A percentile compares a stretch with the other conserved stretches of the same genome.
These are phyloP conservation scores for Siderastrea siderea DNA, from an alignment of 92 coral and sea anemone species.

Conservation along the genomic window DNA sequence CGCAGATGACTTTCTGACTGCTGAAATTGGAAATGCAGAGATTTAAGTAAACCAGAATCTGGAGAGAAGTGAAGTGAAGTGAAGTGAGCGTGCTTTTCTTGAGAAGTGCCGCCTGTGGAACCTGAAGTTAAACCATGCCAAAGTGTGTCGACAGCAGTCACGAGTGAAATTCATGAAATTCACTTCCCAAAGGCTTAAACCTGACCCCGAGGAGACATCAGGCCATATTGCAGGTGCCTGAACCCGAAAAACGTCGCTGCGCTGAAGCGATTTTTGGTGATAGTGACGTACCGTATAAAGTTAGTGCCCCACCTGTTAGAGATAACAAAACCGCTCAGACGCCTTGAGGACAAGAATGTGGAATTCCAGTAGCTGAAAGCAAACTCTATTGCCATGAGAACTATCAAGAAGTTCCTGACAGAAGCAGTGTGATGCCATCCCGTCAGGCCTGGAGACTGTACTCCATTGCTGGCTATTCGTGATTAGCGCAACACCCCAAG, in stretches of 20 bases:
- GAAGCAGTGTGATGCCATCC: constrained; percentile 67
- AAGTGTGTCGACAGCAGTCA: constrained; percentile 38
- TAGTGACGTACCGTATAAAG: constrained; percentile 67
- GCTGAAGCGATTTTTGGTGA: constrained; percentile 58
- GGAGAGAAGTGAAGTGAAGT: too few species aligned
- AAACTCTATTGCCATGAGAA: constrained; percentile 48
- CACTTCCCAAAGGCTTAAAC: constrained; percentile 51
- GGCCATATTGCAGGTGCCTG: constrained; percentile 29
- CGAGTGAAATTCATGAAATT: constrained; percentile 57
- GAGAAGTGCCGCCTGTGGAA: constrained; percentile 64
- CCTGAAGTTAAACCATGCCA: constrained; percentile 47
- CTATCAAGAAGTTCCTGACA: constrained; percentile 41
- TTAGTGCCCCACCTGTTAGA: constrained; percentile 64
- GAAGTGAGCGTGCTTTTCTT: constrained; percentile 62
- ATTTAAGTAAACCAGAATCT: constrained; percentile 42
- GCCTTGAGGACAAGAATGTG: constrained; percentile 45
- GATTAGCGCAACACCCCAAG: constrained; percentile 29
- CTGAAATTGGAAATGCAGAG: constrained; percentile 58
- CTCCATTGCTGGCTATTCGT: neutral
- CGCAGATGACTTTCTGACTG: constrained; percentile 64
- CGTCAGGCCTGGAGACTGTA: constrained; percentile 60
- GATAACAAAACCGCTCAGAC: constrained; percentile 56
- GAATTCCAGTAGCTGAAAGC: constrained; percentile 61
- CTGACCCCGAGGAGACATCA: constrained; percentile 54
- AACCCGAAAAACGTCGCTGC: constrained; percentile 39